Evolutionary conservation across 2,113 vertebrate species (phyloP), one percentile per base, ranked within the genome.

Genomic region (Narcine bancroftii): DNA sequence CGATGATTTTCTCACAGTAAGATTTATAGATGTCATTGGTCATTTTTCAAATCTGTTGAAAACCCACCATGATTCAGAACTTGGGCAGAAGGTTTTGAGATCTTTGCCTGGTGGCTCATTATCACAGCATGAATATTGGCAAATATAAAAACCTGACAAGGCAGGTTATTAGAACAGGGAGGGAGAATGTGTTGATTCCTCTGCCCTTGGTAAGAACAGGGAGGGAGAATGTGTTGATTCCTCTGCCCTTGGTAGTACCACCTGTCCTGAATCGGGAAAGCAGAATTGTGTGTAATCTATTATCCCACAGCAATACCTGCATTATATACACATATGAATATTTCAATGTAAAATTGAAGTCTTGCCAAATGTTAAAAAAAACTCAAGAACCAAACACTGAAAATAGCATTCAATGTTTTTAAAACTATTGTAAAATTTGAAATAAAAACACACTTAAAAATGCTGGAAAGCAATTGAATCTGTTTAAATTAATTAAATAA

Each of bases 281-380:
- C 89, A 91, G 60, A 63, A 87, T 87, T 29, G 29, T 89, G 60
- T 89, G 42, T 42, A 45, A 91, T 65, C 36, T 60, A 65, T 45
- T 89, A 36, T n/a, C 42, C n/a, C 63, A 91, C 89, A 91, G 89
- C 65, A 89, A 42, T 91, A 60, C 50, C 50, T 63, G 73, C 73
- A 39, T 89, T 89, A 39, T 89, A 89, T 69, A 91, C 19, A 60
- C 60, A 36, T 89, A n/a, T 60, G 50, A 56, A 19, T 60, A 53
- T 91, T 69, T 91, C 89, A 91, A 71, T 65, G 65, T 91, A 26
- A 47, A 91, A 91, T 60, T 91, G 45, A 91, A 91, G 45, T 69
- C 29, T 69, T 91, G 89, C 89, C n/a, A n/a, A n/a, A n/a, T n/a
- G n/a, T n/a, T n/a, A n/a, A n/a, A n/a, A n/a, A n/a, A n/a, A n/a